phyloP scores from a whole-genome alignment of 2,113 vertebrate genomes.

The Sapajus apella region DNA sequence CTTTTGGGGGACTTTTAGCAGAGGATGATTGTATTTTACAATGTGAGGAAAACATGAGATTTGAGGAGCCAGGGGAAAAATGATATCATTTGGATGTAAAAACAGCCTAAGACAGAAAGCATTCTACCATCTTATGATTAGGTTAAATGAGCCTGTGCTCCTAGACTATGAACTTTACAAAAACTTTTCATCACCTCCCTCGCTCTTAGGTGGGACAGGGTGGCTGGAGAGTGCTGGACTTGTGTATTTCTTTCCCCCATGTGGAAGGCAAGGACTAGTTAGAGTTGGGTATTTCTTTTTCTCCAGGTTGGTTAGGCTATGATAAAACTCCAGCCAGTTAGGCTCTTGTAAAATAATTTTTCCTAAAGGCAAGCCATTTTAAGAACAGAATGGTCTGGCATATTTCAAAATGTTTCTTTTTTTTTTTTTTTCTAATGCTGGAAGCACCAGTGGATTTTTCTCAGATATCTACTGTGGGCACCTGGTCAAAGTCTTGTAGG shows the following conservation, averaged over 20 bases:
- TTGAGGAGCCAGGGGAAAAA: too few species aligned
- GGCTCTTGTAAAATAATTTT: neutral
- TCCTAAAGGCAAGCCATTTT: neutral
- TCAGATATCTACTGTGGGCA: neutral
- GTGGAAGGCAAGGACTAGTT: neutral
- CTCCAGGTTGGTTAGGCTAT: neutral
- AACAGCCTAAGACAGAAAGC: neutral
- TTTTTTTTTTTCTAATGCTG: neutral
- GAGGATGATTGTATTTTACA: too few species aligned
- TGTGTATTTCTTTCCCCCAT: neutral
- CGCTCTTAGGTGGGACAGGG: neutral
- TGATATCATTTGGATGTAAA: too few species aligned
- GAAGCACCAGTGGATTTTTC: neutral
- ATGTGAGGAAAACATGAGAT: too few species aligned
- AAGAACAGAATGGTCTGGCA: neutral
- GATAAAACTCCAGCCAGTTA: neutral
- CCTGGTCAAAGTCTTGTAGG: neutral
- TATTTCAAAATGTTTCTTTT: neutral
- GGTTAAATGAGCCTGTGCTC: neutral
- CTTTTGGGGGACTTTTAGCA: too few species aligned
- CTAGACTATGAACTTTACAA: neutral
- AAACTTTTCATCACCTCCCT: neutral
- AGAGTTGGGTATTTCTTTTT: neutral
- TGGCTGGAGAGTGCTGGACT: neutral
- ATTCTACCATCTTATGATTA: neutral